These are phyloP conservation scores for Oxytorus armatus DNA, from an alignment of 2,888 invertebrate species.

Conservation along the genomic window DNA sequence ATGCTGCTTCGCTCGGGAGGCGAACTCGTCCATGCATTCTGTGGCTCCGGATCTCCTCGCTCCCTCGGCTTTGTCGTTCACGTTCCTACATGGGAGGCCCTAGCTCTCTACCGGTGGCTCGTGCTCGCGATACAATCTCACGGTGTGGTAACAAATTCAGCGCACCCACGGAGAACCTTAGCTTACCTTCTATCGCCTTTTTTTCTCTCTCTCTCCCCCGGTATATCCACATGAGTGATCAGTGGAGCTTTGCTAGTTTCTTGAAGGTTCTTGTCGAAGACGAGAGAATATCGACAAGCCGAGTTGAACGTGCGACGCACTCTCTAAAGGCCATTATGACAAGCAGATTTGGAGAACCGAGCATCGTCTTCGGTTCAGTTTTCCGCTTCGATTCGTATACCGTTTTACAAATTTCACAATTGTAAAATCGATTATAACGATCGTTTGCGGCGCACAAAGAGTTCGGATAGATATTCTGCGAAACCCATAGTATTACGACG, in stretches of 20 bases:
- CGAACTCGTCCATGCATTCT: conserved; percentile 34
- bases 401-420: neutral
- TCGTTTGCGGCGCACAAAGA: neutral
- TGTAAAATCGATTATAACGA: neutral
- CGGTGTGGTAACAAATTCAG: conserved; percentile 60
- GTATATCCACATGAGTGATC: conserved; percentile 51
- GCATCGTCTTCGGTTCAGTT: neutral
- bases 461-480: neutral
- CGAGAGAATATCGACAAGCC: conserved; percentile 39
- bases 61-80: conserved; percentile 42
- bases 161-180: conserved; percentile 34
- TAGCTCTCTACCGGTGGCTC: conserved; percentile 44
- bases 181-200: conserved; percentile 9
- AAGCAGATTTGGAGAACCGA: conserved; percentile 35
- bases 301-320: neutral
- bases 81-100: conserved; percentile 36
- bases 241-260: conserved; percentile 36
- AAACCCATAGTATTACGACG: neutral
- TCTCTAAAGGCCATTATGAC: conserved; percentile 9
- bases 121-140: conserved; percentile 64
- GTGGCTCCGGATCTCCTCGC: conserved; percentile 23
- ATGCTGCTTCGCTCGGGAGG: conserved; percentile 14
- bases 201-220: conserved; percentile 7
- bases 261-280: conserved; percentile 11
- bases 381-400: conserved; percentile 4